A percentile compares a stretch with the other conserved stretches of the same genome.
Evolutionary conservation across 2,113 vertebrate genomes (phyloP).

Genomic region (Scomber colias): DNA sequence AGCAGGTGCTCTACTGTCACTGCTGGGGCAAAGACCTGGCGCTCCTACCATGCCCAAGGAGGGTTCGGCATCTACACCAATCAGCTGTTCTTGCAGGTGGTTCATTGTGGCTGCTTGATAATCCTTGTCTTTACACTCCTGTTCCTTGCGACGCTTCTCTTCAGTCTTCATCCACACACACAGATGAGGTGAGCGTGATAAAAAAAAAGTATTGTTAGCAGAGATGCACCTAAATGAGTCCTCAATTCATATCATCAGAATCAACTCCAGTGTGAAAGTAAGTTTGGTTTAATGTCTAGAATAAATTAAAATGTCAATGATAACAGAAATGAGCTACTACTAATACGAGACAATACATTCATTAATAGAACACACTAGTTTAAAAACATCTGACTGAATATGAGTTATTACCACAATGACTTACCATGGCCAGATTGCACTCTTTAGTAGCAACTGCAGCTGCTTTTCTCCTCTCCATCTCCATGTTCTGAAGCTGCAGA

Average conservation of each 20-base stretch:
- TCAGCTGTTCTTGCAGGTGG: constrained; percentile 80
- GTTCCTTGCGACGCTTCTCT: constrained; percentile 74
- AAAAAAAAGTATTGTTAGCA: background rate
- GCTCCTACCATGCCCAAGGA: constrained; percentile 72
- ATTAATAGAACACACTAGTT: background rate
- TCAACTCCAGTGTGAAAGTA: too few relatives aligned
- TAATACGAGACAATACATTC: too few relatives aligned
- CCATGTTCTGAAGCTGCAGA: constrained; percentile 82
- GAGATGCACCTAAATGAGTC: background rate
- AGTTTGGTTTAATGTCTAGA: too few relatives aligned
- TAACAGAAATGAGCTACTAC: too few relatives aligned
- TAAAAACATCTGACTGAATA: background rate
- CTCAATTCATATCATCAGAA: too few relatives aligned
- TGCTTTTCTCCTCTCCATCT: constrained; percentile 79
- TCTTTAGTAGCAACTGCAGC: constrained; percentile 80
- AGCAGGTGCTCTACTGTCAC: constrained; percentile 84
- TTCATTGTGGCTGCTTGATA: constrained; percentile 81
- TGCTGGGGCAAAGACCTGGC: constrained; percentile 75
- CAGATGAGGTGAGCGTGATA: background rate
- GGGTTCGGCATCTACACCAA: constrained; percentile 77
- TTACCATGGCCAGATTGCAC: constrained; percentile 90
- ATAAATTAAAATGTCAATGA: too few relatives aligned
- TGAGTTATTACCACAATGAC: background rate
- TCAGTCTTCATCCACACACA: constrained; percentile 65
- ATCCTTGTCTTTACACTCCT: constrained; percentile 74